Evolutionary conservation across 2,888 invertebrate species (phyloP).

Genomic region (Calephelis perditalis): DNA sequence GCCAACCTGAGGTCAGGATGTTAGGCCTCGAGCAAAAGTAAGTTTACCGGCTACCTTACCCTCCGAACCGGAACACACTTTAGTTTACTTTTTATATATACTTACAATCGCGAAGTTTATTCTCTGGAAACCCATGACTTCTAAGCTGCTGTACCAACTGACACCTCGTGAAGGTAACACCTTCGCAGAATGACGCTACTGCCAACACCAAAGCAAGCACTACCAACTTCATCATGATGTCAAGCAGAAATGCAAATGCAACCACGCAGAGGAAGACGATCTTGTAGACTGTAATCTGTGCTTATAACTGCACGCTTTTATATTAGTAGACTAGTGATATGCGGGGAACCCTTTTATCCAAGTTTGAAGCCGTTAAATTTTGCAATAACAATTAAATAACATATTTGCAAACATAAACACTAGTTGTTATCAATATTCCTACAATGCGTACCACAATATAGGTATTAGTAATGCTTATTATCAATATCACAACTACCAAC

Average conservation of each 20-base stretch:
- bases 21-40: too few relatives aligned
- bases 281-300: neutral
- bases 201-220: constrained; percentile 6
- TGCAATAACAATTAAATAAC: neutral
- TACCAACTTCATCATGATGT: constrained; percentile 6
- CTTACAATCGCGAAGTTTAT: constrained; percentile 44
- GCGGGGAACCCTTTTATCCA: neutral
- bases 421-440: neutral
- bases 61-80: too few relatives aligned
- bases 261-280: neutral
- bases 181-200: constrained; percentile 24
- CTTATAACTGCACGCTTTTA: neutral
- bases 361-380: neutral
- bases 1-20: too few relatives aligned
- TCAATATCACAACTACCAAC: too few relatives aligned
- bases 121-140: constrained; percentile 41
- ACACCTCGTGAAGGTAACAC: constrained; percentile 29
- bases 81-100: neutral
- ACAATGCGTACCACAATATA: neutral
- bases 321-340: neutral
- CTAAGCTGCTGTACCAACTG: constrained; percentile 28
- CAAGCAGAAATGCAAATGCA: neutral
- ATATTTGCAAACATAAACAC: constrained; percentile 4
- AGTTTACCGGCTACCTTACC: too few relatives aligned
- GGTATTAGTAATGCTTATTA: too few relatives aligned